phyloP scores from a whole-genome alignment of 2,797 vertebrate genomes.

The Crenuchus spilurus region DNA sequence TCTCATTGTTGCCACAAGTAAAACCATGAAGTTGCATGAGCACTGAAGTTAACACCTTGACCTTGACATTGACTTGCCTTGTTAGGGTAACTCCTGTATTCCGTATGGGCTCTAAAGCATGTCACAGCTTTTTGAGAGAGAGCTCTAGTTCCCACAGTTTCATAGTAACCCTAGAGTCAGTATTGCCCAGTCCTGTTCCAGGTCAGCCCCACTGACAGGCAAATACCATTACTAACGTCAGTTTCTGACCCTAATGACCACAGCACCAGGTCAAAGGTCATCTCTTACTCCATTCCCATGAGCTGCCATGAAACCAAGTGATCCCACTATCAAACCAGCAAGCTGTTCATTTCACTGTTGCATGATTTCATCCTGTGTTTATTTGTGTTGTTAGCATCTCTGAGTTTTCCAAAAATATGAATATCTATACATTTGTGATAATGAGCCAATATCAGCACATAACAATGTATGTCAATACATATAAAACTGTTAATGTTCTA shows the following conservation, averaged over 20 bases:
- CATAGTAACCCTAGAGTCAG: too few species aligned
- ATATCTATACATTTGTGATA: neutral
- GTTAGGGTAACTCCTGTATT: neutral
- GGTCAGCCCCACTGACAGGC: neutral
- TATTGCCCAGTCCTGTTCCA: neutral
- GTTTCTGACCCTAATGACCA: neutral
- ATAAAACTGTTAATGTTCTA: neutral
- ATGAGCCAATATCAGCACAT: too few species aligned
- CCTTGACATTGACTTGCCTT: neutral
- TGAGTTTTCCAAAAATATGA: neutral
- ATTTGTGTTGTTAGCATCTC: neutral
- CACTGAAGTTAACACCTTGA: neutral
- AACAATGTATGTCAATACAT: too few species aligned
- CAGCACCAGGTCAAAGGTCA: neutral
- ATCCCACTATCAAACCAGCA: neutral
- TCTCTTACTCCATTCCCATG: neutral
- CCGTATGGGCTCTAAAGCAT: neutral
- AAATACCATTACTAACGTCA: constrained; percentile 11
- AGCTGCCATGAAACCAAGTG: neutral
- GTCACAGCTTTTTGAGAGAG: neutral
- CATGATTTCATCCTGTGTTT: neutral
- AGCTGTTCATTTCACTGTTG: too few species aligned
- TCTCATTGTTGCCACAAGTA: neutral
- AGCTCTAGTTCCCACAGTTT: neutral
- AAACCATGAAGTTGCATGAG: neutral